These are phyloP conservation scores for Olivierus martensii DNA, from an alignment of 1,140 invertebrate species.

Conservation along the genomic window DNA sequence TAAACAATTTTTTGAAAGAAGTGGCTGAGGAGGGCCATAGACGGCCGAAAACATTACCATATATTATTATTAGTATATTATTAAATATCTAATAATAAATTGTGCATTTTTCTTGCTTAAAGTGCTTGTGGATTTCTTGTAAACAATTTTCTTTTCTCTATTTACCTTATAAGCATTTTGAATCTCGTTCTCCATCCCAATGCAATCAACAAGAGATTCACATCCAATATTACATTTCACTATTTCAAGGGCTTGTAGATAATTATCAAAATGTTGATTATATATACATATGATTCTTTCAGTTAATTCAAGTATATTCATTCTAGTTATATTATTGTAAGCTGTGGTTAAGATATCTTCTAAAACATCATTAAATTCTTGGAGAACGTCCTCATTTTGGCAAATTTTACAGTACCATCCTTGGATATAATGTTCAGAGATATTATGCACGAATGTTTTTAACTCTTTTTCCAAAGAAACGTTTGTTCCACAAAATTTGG, in stretches of 20 bases:
- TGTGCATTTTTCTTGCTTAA: too few relatives aligned
- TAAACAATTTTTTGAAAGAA: too few relatives aligned
- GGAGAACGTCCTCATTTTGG: constrained; percentile 4
- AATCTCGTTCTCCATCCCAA: too few relatives aligned
- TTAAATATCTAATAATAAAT: too few relatives aligned
- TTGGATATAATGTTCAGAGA: constrained; percentile 7
- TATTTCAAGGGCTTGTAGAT: constrained; percentile 3
- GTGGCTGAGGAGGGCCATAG: too few relatives aligned
- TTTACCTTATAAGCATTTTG: too few relatives aligned
- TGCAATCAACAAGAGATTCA: too few relatives aligned
- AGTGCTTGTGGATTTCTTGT: too few relatives aligned
- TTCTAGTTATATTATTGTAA: not conserved
- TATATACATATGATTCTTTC: constrained; percentile 4
- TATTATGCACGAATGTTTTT: constrained; percentile 5
- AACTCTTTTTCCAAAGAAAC: constrained; percentile 5
- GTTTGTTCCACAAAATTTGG: not conserved
- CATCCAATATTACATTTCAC: not conserved
- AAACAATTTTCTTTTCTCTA: too few relatives aligned
- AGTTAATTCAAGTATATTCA: constrained; percentile 5
- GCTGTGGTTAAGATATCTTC: constrained; percentile 1
- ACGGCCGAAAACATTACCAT: too few relatives aligned
- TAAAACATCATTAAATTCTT: not conserved
- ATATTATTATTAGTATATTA: too few relatives aligned
- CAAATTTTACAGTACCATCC: constrained; percentile 9
- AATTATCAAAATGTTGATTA: constrained; percentile 4